phyloP scores from a whole-genome alignment of 1,140 invertebrate species.

The Euschistus heros region DNA sequence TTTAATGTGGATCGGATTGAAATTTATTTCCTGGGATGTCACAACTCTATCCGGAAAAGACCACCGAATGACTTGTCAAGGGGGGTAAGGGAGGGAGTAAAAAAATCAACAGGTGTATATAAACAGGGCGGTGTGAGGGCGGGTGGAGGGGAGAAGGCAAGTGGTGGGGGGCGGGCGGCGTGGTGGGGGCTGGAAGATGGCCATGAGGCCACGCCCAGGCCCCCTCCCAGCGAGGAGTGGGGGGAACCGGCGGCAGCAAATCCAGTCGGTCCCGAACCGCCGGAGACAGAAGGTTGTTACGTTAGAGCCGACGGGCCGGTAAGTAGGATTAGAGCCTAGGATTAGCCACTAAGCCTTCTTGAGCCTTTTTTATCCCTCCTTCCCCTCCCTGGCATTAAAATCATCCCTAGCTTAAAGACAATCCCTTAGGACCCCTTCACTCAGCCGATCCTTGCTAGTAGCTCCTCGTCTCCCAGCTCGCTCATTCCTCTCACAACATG shows the following conservation, averaged over 20 bases:
- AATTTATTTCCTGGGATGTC: too few species aligned
- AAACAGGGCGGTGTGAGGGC: not conserved
- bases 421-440: not conserved
- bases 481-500: not conserved
- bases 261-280: slow-evolving; percentile 6
- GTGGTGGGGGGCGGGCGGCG: not conserved
- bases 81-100: not conserved
- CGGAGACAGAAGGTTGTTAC: not conserved
- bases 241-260: not conserved
- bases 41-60: too few species aligned
- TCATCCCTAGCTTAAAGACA: not conserved
- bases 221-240: not conserved
- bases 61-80: not conserved
- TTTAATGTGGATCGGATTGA: too few species aligned
- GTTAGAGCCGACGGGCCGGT: not conserved
- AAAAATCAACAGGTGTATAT: slow-evolving; percentile 1
- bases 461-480: not conserved
- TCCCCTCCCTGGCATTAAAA: not conserved
- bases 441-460: not conserved
- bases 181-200: slow-evolving; percentile 1
- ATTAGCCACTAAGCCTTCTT: not conserved
- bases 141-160: not conserved
- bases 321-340: not conserved
- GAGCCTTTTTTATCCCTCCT: slow-evolving; percentile 8
- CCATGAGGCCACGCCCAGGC: not conserved